A percentile compares a stretch with the other conserved stretches of the same genome.
Evolutionary conservation across 1,140 invertebrate genomes (phyloP).

Genomic region (Drosophila mauritiana): DNA sequence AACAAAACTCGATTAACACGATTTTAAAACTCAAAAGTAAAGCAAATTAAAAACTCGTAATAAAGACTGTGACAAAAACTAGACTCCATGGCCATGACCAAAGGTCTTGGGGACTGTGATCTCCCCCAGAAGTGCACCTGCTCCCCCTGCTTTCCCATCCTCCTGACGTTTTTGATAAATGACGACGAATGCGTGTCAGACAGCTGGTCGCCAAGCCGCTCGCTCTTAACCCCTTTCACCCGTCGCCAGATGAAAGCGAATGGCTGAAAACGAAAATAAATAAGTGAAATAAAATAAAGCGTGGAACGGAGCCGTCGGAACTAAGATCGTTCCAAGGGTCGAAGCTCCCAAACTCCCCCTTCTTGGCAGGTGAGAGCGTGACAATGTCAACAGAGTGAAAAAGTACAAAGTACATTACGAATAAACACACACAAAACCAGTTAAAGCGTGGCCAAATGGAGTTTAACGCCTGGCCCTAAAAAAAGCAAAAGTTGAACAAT

Average conservation of each 20-base stretch:
- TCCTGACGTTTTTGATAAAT: conserved; percentile 58
- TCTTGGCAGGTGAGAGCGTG: conserved; percentile 62
- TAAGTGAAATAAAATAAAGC: conserved; percentile 21
- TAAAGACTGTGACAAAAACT: neutral
- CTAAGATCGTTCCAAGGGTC: conserved; percentile 23
- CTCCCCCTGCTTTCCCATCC: neutral
- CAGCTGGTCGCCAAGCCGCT: conserved; percentile 30
- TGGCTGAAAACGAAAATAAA: conserved; percentile 22
- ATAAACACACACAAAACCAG: conserved; percentile 28
- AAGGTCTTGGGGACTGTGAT: conserved; percentile 19
- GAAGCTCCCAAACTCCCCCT: conserved; percentile 2
- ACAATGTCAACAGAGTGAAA: conserved; percentile 56
- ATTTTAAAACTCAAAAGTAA: neutral
- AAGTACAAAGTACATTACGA: conserved; percentile 22
- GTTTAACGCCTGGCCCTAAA: conserved; percentile 45
- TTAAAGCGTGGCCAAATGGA: conserved; percentile 47
- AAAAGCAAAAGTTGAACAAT: conserved; percentile 30
- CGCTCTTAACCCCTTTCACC: conserved; percentile 16
- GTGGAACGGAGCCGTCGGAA: conserved; percentile 9
- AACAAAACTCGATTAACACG: neutral
- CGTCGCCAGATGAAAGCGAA: conserved; percentile 57
- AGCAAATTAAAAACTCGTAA: conserved; percentile 33
- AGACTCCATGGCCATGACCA: conserved; percentile 26
- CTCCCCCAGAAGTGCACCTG: conserved; percentile 2
- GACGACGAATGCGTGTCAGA: conserved; percentile 53